Evolutionary conservation across 2,797 vertebrate species (phyloP).

Genomic region (Crossoptilon crossoptilon): DNA sequence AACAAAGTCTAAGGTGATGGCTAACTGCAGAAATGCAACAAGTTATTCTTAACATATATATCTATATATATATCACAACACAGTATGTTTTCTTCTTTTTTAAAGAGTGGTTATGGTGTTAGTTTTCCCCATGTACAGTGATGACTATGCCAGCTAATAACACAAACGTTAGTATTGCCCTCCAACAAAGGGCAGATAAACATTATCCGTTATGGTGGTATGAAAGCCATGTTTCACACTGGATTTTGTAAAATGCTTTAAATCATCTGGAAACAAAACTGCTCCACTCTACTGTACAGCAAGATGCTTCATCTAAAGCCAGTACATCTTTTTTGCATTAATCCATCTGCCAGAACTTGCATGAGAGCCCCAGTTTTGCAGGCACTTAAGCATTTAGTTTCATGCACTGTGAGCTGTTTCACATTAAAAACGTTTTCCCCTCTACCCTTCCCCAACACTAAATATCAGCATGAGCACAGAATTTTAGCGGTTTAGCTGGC

Average conservation of each 20-base stretch:
- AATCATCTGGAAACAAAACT: neutral
- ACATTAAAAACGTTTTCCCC: neutral
- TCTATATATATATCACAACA: neutral
- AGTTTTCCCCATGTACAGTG: neutral
- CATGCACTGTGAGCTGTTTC: neutral
- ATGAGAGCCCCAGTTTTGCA: neutral
- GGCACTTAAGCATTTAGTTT: neutral
- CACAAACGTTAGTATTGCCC: neutral
- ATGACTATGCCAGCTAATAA: neutral
- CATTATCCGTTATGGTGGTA: neutral
- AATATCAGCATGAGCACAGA: neutral
- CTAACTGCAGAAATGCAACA: neutral
- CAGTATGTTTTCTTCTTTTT: neutral
- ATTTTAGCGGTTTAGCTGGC: neutral
- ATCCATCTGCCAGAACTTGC: neutral
- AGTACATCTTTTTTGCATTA: neutral
- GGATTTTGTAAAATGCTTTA: neutral
- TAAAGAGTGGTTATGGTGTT: neutral
- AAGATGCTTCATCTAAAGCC: neutral
- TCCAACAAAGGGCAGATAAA: neutral
- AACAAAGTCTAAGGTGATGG: conserved; percentile 4
- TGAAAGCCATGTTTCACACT: neutral
- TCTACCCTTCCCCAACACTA: neutral
- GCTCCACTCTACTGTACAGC: neutral
- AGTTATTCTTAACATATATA: conserved; percentile 24